phyloP scores from a whole-genome alignment of 2,888 invertebrate species.

The Drosophila histrio region DNA sequence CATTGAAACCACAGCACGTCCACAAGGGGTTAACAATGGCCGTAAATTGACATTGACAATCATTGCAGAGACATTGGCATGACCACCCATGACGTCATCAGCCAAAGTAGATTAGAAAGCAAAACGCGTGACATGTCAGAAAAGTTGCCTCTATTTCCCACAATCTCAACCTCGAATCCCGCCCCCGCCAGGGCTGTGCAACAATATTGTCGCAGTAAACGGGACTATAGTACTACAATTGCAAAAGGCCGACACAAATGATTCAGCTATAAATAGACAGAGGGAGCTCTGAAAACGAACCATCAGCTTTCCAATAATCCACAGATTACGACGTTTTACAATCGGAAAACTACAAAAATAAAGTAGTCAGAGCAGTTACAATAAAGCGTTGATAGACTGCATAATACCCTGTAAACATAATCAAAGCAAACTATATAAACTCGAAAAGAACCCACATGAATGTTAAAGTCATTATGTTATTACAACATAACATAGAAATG shows the following conservation, averaged over 20 bases:
- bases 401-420: conserved; percentile 18
- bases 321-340: conserved; percentile 56
- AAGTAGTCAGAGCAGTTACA: neutral
- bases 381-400: neutral
- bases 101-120: conserved; percentile 59
- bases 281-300: conserved; percentile 35
- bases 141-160: neutral
- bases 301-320: conserved; percentile 55
- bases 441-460: neutral
- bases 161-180: neutral
- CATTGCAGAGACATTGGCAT: conserved; percentile 29
- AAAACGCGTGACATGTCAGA: conserved; percentile 52
- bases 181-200: neutral
- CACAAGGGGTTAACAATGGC: conserved; percentile 67
- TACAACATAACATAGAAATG: no score
- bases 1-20: conserved; percentile 16
- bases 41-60: conserved; percentile 70
- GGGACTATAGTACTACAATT: conserved; percentile 34
- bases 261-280: conserved; percentile 46
- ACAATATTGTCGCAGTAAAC: conserved; percentile 41
- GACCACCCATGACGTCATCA: conserved; percentile 62
- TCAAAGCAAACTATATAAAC: neutral
- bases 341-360: conserved; percentile 21
- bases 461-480: neutral
- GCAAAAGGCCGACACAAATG: conserved; percentile 8